phyloP scores from a whole-genome alignment of 1,140 invertebrate genomes.

The Drosophila kanapiae region DNA sequence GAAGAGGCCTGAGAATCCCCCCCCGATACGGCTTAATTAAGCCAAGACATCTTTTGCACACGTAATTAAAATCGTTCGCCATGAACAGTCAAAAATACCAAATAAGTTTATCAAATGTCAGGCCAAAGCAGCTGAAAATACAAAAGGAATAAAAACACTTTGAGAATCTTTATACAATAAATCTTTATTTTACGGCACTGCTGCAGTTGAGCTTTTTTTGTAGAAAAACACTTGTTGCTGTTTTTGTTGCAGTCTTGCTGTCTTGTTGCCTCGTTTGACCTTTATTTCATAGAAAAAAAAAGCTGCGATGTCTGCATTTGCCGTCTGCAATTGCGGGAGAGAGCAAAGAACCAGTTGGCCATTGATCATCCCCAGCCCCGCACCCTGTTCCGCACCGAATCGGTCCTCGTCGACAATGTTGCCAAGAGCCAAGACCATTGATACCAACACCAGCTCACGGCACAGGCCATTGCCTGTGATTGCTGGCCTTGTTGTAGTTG shows the following conservation, averaged over 20 bases:
- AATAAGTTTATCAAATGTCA: conserved; percentile 64
- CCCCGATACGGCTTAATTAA: conserved; percentile 35
- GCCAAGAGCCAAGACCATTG: conserved; percentile 43
- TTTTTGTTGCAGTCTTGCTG: conserved; percentile 46
- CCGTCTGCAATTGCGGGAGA: conserved; percentile 65
- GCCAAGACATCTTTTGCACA: conserved; percentile 28
- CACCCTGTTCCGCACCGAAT: background rate
- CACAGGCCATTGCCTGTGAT: conserved; percentile 48
- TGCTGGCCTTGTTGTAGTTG: conserved; percentile 67
- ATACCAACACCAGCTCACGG: conserved; percentile 28
- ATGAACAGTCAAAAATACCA: conserved; percentile 45
- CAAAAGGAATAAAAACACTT: conserved; percentile 47
- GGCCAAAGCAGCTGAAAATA: conserved; percentile 37
- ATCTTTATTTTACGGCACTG: conserved; percentile 55
- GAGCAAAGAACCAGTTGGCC: conserved; percentile 75
- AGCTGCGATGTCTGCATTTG: conserved; percentile 70
- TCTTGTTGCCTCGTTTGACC: conserved; percentile 64
- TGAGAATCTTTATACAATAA: conserved; percentile 64
- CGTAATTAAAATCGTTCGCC: conserved; percentile 45
- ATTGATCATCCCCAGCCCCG: conserved; percentile 53
- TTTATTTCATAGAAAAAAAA: conserved; percentile 73
- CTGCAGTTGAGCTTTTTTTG: conserved; percentile 17
- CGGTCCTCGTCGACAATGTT: conserved; percentile 14
- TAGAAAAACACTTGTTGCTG: conserved; percentile 69
- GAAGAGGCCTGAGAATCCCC: background rate